Evolutionary conservation across 2,888 invertebrate species (phyloP), one percentile per base, ranked within the genome.

Genomic region (Miltochrista miniata): DNA sequence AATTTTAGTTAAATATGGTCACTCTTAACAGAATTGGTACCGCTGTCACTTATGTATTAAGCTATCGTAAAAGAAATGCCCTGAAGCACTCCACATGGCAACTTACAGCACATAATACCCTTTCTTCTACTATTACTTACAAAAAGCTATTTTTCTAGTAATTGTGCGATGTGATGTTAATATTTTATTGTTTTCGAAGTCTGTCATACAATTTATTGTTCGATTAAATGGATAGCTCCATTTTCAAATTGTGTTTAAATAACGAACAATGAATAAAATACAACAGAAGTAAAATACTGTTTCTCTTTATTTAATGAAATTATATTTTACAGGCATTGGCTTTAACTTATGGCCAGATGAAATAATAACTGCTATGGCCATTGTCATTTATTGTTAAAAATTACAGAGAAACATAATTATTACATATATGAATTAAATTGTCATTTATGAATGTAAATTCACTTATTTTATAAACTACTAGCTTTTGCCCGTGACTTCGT

Each of bases 1-100:
- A n/a, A n/a, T n/a, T n/a, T n/a, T n/a, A n/a, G n/a, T n/a, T n/a
- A n/a, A n/a, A n/a, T n/a, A n/a, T n/a, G n/a, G n/a, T n/a, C n/a
- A n/a, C n/a, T n/a, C n/a, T n/a, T n/a, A n/a, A n/a, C n/a, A n/a
- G n/a, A n/a, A n/a, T n/a, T n/a, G n/a, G 31, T 11, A 5, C 24
- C 61, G 63, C 67, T 49, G 0, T 5, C 39, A 14, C 56, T 59
- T 51, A 13, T 56, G 13, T 62, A 61, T 76, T 74, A 49, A 0
- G 47, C 59, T 66, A 24, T n/a, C 36, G 24, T 13, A 49, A 18
- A 12, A 59, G 51, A 55, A 51, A 70, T 66, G 64, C 75, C 88
- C 85, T 70, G 73, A 75, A 84, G 88, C 83, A 34, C 53, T 72
- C 55, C 88, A 88, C 81, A 89, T 88, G 88, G 78, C 77, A 63